These are phyloP conservation scores for Augiades crinisus DNA, from an alignment of 2,888 invertebrate genomes.

Conservation along the genomic window DNA sequence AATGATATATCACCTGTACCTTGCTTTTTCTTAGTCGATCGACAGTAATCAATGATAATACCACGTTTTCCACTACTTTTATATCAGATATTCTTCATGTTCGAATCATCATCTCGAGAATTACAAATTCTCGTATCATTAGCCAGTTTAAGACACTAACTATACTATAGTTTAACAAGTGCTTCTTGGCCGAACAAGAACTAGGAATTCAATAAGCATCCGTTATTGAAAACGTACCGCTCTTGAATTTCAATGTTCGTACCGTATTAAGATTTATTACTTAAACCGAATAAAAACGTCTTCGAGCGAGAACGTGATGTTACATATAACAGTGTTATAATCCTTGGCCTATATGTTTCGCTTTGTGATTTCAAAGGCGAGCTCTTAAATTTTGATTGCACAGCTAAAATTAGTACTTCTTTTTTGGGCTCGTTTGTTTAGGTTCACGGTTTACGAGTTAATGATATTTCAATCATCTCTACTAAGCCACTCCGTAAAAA, in stretches of 20 bases:
- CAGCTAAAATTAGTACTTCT: slow-evolving; percentile 8
- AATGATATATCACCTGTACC: no score
- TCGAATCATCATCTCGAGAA: no score
- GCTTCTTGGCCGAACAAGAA: slow-evolving; percentile 23
- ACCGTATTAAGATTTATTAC: slow-evolving; percentile 38
- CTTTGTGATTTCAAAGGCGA: slow-evolving; percentile 51
- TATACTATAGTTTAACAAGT: not conserved
- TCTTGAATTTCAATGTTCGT: slow-evolving; percentile 38
- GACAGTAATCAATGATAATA: no score
- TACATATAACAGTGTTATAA: slow-evolving; percentile 40
- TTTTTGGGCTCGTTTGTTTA: not conserved
- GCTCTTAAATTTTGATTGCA: slow-evolving; percentile 47
- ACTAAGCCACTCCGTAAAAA: no score
- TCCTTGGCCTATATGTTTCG: slow-evolving; percentile 59
- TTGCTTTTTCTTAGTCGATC: no score
- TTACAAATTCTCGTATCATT: no score
- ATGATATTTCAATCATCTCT: no score
- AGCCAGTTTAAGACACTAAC: no score
- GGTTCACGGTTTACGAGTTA: no score
- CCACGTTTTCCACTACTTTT: no score
- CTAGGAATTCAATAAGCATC: slow-evolving; percentile 38
- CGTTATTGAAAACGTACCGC: slow-evolving; percentile 40
- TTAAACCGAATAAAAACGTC: slow-evolving; percentile 37
- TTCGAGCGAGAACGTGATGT: slow-evolving; percentile 44
- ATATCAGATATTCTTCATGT: no score